These are phyloP conservation scores for Premnoplex brunnescens DNA, from an alignment of 2,797 vertebrate species.

Conservation along the genomic window DNA sequence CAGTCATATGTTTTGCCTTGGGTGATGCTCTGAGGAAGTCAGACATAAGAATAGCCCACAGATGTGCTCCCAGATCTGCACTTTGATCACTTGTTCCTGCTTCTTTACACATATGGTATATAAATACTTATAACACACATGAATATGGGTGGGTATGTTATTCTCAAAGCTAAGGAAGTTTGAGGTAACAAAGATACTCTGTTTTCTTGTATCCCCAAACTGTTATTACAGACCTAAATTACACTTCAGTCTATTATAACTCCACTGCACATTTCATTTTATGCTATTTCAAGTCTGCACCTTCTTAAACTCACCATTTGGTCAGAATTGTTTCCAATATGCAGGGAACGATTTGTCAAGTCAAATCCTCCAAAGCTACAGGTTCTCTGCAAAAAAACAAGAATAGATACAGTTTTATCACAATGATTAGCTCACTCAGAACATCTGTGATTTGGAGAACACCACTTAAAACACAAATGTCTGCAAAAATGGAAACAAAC, in stretches of 20 bases:
- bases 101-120: neutral
- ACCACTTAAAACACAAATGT: slow-evolving; percentile 52
- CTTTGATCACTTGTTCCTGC: slow-evolving; percentile 21
- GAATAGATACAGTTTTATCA: neutral
- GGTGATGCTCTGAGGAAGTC: neutral
- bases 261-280: neutral
- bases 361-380: slow-evolving; percentile 99
- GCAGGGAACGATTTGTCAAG: slow-evolving; percentile 92
- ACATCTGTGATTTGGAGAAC: neutral
- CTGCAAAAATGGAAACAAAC: slow-evolving; percentile 58
- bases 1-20: neutral
- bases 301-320: slow-evolving; percentile 82
- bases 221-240: slow-evolving; percentile 34
- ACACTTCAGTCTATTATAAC: slow-evolving; percentile 1
- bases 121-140: neutral
- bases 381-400: slow-evolving; percentile 84
- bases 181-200: slow-evolving; percentile 3
- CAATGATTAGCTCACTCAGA: neutral
- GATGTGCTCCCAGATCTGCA: neutral
- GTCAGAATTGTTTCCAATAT: slow-evolving; percentile 86
- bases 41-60: neutral
- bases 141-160: slow-evolving; percentile 13
- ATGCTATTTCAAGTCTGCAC: slow-evolving; percentile 16
- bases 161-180: slow-evolving; percentile 37
- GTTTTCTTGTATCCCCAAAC: slow-evolving; percentile 22